Evolutionary conservation across 2,797 vertebrate species (phyloP).

Genomic region (Pagetopsis macropterus): DNA sequence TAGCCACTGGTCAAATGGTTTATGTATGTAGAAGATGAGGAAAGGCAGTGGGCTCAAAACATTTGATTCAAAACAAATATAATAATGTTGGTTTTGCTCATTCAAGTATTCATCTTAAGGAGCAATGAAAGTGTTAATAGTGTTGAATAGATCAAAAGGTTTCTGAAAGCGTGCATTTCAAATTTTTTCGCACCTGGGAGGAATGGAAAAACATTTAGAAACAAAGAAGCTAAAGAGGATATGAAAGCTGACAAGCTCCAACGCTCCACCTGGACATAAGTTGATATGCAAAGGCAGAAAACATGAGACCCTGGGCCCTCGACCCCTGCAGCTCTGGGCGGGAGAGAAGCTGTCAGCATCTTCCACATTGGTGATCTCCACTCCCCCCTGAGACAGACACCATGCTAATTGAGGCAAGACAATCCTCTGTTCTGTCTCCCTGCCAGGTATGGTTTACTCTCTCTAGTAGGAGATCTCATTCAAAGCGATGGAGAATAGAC

Average conservation of each 20-base stretch:
- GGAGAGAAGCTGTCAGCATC: slow-evolving; percentile 28
- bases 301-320: neutral
- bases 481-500: slow-evolving; percentile 74
- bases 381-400: slow-evolving; percentile 61
- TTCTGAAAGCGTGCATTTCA: slow-evolving; percentile 61
- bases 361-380: slow-evolving; percentile 21
- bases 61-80: slow-evolving; percentile 80
- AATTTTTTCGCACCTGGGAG: slow-evolving; percentile 55
- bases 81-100: slow-evolving; percentile 61
- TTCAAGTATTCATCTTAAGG: slow-evolving; percentile 72
- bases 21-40: slow-evolving; percentile 1
- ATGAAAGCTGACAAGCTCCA: slow-evolving; percentile 27
- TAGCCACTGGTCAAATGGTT: neutral
- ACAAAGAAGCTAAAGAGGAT: slow-evolving; percentile 23
- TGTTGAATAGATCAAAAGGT: slow-evolving; percentile 75
- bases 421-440: slow-evolving; percentile 66
- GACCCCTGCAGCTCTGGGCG: neutral
- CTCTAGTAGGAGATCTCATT: slow-evolving; percentile 70
- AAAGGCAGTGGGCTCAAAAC: slow-evolving; percentile 45
- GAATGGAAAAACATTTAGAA: slow-evolving; percentile 48
- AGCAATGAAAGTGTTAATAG: slow-evolving; percentile 61
- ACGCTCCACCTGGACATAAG: neutral
- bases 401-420: slow-evolving; percentile 68
- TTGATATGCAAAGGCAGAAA: slow-evolving; percentile 11
- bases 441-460: slow-evolving; percentile 76